These are phyloP conservation scores for Conops quadrifasciatus DNA, from an alignment of 2,888 invertebrate genomes.

Conservation along the genomic window DNA sequence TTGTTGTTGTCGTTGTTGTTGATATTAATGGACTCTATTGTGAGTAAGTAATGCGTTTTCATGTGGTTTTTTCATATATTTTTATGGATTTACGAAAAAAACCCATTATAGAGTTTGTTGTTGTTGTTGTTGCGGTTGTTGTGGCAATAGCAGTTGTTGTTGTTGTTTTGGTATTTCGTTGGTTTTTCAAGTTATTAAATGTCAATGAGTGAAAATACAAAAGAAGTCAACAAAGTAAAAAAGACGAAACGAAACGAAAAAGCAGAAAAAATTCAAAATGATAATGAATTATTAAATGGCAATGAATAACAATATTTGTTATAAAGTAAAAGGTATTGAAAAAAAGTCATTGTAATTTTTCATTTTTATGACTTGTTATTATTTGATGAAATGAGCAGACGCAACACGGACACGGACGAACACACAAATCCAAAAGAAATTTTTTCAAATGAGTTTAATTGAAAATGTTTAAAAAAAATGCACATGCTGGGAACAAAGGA, in stretches of 20 bases:
- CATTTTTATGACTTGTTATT: background rate
- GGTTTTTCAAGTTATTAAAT: too few relatives aligned
- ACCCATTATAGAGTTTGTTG: too few relatives aligned
- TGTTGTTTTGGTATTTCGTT: constrained; percentile 42
- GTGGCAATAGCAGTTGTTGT: constrained; percentile 58
- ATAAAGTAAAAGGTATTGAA: constrained; percentile 22
- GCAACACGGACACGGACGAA: background rate
- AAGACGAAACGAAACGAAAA: constrained; percentile 44
- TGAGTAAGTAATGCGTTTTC: constrained; percentile 24
- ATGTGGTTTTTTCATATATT: constrained; percentile 28
- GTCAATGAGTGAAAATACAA: constrained; percentile 48
- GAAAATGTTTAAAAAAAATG: too few relatives aligned
- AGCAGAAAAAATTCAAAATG: constrained; percentile 40
- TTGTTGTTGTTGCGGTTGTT: constrained; percentile 44
- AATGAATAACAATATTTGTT: constrained; percentile 33
- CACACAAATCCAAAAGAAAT: background rate
- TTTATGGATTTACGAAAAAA: constrained; percentile 47
- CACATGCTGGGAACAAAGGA: too few relatives aligned
- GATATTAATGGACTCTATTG: constrained; percentile 40
- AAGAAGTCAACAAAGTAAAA: too few relatives aligned
- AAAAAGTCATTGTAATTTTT: background rate
- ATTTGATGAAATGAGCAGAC: too few relatives aligned
- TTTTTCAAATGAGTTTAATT: too few relatives aligned
- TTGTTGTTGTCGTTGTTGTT: constrained; percentile 43
- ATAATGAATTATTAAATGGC: constrained; percentile 38